These are phyloP conservation scores for Dione vanillae DNA, from an alignment of 2,888 invertebrate genomes.

Conservation along the genomic window DNA sequence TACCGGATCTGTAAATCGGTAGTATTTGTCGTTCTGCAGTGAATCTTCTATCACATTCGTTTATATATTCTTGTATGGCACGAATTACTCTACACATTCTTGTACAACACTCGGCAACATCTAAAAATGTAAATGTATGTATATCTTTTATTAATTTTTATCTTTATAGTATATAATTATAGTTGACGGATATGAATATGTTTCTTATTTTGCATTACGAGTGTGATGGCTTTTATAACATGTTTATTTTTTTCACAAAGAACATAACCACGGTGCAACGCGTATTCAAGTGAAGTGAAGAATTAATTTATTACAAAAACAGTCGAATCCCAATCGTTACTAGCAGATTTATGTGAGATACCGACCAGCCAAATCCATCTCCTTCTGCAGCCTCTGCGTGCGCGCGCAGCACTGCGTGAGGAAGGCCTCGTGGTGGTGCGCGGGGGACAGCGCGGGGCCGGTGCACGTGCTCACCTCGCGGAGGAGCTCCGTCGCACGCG, in stretches of 20 bases:
- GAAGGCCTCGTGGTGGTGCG: conserved; percentile 95
- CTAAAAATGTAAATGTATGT: conserved; percentile 59
- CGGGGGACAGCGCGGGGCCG: conserved; percentile 92
- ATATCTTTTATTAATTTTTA: too few relatives aligned
- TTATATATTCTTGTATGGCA: conserved; percentile 97
- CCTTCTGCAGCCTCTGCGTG: conserved; percentile 93
- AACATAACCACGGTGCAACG: too few relatives aligned
- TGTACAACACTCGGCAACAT: conserved; percentile 73
- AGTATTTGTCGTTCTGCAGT: conserved; percentile 94
- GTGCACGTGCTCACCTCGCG: conserved; percentile 97
- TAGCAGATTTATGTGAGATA: too few relatives aligned
- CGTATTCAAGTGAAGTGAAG: too few relatives aligned
- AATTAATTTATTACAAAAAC: too few relatives aligned
- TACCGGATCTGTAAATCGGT: conserved; percentile 94
- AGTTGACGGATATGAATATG: too few relatives aligned
- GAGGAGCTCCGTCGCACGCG: conserved; percentile 94
- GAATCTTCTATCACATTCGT: conserved; percentile 96
- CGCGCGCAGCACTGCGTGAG: conserved; percentile 96
- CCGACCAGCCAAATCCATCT: conserved; percentile 85
- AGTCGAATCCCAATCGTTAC: too few relatives aligned
- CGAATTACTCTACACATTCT: conserved; percentile 96
- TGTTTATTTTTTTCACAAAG: too few relatives aligned
- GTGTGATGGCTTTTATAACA: too few relatives aligned
- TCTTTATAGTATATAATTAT: too few relatives aligned
- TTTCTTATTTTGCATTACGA: too few relatives aligned